Conservation (phyloP, 2,888 invertebrate species). For the Caenorhabditis auriculariae region DNA sequence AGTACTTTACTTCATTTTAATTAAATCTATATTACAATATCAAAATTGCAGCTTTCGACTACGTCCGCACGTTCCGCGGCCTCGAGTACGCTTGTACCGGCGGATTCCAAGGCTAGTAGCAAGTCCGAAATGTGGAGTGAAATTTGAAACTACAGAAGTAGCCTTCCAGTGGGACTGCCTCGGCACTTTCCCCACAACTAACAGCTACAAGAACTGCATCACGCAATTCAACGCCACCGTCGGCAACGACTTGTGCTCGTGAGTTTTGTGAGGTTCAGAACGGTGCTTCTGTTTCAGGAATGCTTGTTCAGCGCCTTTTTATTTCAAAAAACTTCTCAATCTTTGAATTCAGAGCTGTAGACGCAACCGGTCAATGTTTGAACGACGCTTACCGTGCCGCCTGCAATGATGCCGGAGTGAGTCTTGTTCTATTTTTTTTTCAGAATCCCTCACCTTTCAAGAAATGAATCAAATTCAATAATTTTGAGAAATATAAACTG, state of each 20-base stretch:
- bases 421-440: too few relatives aligned
- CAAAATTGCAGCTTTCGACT: slow-evolving; percentile 33
- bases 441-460: too few relatives aligned
- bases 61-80: slow-evolving; percentile 41
- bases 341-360: slow-evolving; percentile 34
- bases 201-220: slow-evolving; percentile 24
- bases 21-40: slow-evolving; percentile 1
- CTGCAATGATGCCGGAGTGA: slow-evolving; percentile 23
- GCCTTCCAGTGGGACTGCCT: slow-evolving; percentile 31
- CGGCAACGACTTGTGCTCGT: slow-evolving; percentile 36
- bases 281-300: not conserved
- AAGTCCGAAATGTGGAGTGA: not conserved
- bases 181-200: slow-evolving; percentile 18
- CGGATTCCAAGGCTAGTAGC: slow-evolving; percentile 37
- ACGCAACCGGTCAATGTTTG: slow-evolving; percentile 28
- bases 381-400: slow-evolving; percentile 29
- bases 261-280: not conserved
- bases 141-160: slow-evolving; percentile 22
- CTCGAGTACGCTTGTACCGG: slow-evolving; percentile 48
- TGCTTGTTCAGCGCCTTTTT: too few relatives aligned
- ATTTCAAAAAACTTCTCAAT: not conserved
- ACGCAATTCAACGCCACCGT: slow-evolving; percentile 33
- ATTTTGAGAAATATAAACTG: too few relatives aligned
- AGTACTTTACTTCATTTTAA: slow-evolving; percentile 4
- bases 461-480: too few relatives aligned